These are phyloP conservation scores for Listronotus oregonensis DNA, from an alignment of 1,140 invertebrate genomes.

Conservation along the genomic window DNA sequence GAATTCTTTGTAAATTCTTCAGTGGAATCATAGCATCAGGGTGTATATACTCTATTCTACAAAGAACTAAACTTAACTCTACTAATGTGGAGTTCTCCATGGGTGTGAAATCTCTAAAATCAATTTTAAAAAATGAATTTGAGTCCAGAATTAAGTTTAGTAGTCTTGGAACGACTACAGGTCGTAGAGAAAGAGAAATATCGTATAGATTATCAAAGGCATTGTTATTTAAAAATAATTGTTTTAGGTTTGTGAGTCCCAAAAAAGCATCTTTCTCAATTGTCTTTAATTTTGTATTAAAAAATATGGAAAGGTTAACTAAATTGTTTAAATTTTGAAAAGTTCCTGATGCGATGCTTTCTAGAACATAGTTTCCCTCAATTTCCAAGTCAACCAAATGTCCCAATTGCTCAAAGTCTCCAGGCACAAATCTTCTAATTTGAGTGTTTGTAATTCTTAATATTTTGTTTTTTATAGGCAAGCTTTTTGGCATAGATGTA, in stretches of 20 bases:
- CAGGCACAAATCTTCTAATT: constrained; percentile 36
- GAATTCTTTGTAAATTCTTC: constrained; percentile 56
- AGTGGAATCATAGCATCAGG: constrained; percentile 57
- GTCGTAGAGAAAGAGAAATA: constrained; percentile 34
- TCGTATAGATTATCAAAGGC: constrained; percentile 44
- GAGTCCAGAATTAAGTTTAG: constrained; percentile 41
- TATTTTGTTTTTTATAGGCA: constrained; percentile 25
- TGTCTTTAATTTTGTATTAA: constrained; percentile 43
- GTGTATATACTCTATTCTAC: constrained; percentile 59
- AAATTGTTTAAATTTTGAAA: constrained; percentile 47
- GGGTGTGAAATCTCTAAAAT: constrained; percentile 38
- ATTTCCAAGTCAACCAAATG: constrained; percentile 41
- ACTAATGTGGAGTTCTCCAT: constrained; percentile 39
- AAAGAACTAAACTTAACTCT: constrained; percentile 58
- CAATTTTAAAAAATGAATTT: constrained; percentile 43
- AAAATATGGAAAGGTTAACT: constrained; percentile 46
- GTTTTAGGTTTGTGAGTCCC: constrained; percentile 44
- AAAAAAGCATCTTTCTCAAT: constrained; percentile 44
- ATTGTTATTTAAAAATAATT: constrained; percentile 47
- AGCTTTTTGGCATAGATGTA: constrained; percentile 39
- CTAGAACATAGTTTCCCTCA: constrained; percentile 46
- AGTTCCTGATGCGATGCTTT: constrained; percentile 36
- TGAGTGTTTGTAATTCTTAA: constrained; percentile 40
- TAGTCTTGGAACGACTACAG: constrained; percentile 40
- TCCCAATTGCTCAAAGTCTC: constrained; percentile 40